Base-by-base conservation (phyloP, 64 coral and sea anemone genomes). In the Cladopsammia gracilis region DNA sequence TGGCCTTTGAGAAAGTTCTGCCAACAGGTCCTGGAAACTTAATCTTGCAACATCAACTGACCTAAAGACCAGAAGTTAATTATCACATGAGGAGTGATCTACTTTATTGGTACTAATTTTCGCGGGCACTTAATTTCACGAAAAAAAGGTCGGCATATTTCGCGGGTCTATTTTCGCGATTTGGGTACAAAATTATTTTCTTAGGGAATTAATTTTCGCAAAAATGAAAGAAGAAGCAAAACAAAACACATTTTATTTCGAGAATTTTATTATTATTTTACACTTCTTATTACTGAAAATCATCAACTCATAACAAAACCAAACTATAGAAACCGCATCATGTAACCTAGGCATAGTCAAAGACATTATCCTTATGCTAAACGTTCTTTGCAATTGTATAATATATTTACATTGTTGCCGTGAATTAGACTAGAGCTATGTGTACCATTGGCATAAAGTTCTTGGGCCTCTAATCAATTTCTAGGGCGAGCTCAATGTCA, bases 21-120 rank as follows among this genome's bases (percentile, higher is more conserved):
- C 82, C 19, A 64, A 93, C 13, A 96, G 67, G 23, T 94, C 98
- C 13, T 99, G 83, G 60, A 97, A 85, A 34, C 96, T 91, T 60
- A 97, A 44, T 88, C 61, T 91, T 49, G 77, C 78, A 4, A 97
- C 87, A 14, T 90, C 82, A 26, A 85, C 24, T 62, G 58, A 18
- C 64, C 90, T 82, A 64, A 66, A 84, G 50, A 20, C 4, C 16
- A 75, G 1, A 19, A 6, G 14, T 75, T 19, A 19, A 4, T 42
- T 11, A 42, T 75, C 26, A 50, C 44, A 75, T 75, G 44, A n/a
- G 57, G 10, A 20, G 15, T 5, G 22, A 66, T 15, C n/a, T n/a
- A n/a, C n/a, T n/a, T n/a, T n/a, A n/a, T n/a, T n/a, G n/a, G n/a
- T n/a, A n/a, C n/a, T n/a, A n/a, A n/a, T 20, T 49, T 19, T 49